Evolutionary conservation across 2,888 invertebrate genomes (phyloP).

Genomic region (Helicoverpa assulta): DNA sequence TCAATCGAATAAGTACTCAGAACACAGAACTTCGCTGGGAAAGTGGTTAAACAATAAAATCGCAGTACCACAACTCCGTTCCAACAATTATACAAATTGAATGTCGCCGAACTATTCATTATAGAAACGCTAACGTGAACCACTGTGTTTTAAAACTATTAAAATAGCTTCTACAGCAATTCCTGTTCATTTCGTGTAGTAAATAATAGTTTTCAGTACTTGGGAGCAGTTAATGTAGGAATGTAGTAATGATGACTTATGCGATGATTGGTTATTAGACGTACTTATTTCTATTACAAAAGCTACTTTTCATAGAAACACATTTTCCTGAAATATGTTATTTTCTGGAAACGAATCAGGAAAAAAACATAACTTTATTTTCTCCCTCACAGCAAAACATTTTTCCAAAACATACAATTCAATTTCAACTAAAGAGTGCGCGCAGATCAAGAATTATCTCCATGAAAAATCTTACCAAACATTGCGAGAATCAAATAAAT

Average conservation of each 20-base stretch:
- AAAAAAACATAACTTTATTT: too few relatives aligned
- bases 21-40: constrained; percentile 41
- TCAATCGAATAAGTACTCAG: constrained; percentile 38
- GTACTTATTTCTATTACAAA: too few relatives aligned
- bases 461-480: constrained; percentile 25
- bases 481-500: constrained; percentile 67
- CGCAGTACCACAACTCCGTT: constrained; percentile 63
- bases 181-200: constrained; percentile 18
- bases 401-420: background rate
- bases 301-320: too few relatives aligned
- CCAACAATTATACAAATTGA: constrained; percentile 77
- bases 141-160: constrained; percentile 52
- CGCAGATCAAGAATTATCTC: constrained; percentile 31
- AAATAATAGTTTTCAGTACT: constrained; percentile 22
- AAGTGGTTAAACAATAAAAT: constrained; percentile 66
- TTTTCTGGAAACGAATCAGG: too few relatives aligned
- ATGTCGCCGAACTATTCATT: constrained; percentile 68
- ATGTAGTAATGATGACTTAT: constrained; percentile 14
- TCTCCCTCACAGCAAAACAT: background rate
- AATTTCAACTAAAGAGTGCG: background rate
- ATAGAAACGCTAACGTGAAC: constrained; percentile 44
- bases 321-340: too few relatives aligned
- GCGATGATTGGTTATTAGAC: background rate
- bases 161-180: constrained; percentile 20
- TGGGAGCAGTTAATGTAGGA: background rate